A percentile compares a stretch with the other conserved stretches of the same genome.
Evolutionary conservation across 2,888 invertebrate species (phyloP).

Genomic region (Creontiades dilutus): DNA sequence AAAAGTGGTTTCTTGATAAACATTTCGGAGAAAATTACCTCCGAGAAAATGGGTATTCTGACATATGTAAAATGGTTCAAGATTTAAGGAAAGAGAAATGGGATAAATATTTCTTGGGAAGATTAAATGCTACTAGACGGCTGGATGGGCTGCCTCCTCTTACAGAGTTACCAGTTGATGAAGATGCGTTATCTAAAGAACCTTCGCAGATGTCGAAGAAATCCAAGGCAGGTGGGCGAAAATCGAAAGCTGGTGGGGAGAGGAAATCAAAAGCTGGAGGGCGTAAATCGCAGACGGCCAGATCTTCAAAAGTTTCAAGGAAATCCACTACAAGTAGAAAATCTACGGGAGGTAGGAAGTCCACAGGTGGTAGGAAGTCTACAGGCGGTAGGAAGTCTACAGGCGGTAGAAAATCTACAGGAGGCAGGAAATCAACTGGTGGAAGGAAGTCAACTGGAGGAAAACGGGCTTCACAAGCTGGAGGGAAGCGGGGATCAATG

Average conservation of each 20-base stretch:
- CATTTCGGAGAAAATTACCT: conserved; percentile 61
- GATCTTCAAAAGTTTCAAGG: conserved; percentile 1
- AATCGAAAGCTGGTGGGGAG: conserved; percentile 46
- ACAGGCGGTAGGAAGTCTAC: not conserved
- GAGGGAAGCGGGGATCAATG: not conserved
- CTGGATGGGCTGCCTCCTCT: conserved; percentile 52
- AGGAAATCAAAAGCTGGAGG: conserved; percentile 48
- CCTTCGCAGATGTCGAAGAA: not conserved
- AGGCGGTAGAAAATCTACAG: conserved; percentile 9
- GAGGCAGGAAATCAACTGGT: not conserved
- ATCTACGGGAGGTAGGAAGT: conserved; percentile 41
- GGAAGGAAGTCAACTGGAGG: not conserved
- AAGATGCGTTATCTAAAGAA: not conserved
- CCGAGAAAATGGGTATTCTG: conserved; percentile 1
- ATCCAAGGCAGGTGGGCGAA: conserved; percentile 1
- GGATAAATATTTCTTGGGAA: conserved; percentile 47
- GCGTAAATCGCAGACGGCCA: conserved; percentile 10
- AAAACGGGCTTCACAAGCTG: conserved; percentile 41
- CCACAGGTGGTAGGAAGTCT: conserved; percentile 25
- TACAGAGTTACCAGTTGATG: conserved; percentile 29
- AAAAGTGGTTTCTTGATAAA: conserved; percentile 61
- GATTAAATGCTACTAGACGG: conserved; percentile 38
- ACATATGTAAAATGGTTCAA: conserved; percentile 37
- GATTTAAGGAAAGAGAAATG: conserved; percentile 33
- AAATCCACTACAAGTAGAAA: conserved; percentile 26